Evolutionary conservation across 2,113 vertebrate species (phyloP), one percentile per base, ranked within the genome.

Genomic region (Otus sunia): DNA sequence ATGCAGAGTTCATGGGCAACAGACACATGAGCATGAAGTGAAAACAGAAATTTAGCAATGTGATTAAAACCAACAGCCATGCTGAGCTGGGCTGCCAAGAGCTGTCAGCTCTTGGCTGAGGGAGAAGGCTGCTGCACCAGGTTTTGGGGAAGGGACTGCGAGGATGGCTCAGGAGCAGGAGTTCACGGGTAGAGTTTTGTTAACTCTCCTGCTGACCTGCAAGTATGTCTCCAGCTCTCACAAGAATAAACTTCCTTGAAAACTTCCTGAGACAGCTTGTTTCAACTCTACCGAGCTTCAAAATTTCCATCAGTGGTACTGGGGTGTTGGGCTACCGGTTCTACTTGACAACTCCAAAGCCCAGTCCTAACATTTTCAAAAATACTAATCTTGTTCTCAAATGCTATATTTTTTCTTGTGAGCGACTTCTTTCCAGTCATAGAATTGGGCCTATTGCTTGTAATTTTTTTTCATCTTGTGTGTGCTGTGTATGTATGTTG

Each of bases 41-140:
- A 93, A 86, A 88, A 52, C 81, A 93, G 87, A 90, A 96, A 92
- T 88, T 37, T 80, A 88, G 85, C 49, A n/a, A 47, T 8, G n/a
- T 86, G 92, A 90, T 92, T 91, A 75, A 94, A 96, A 63, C 43
- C 76, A 96, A 85, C 47, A 95, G 76, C 79, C 72, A 47, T 0
- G 14, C 56, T 1, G 12, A 52, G 56, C 55, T 0, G 0, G 73
- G 59, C 73, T 94, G 92, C 95, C 80, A 86, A 21, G 80, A 64
- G 60, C 76, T 84, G 91, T 41, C 83, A 68, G 80, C 4, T 81
- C 83, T 81, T 71, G 95, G 95, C 86, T 43, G 43, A 88, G n/a
- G 56, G 23, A 79, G 43, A 93, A 63, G 72, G 5, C 26, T 29
- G 86, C 52, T 37, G 36, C 41, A n/a, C 45, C 2, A 20, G 41